phyloP scores from a whole-genome alignment of 37 sponge, comb jelly and placozoan species.

The Crambe crambe region DNA sequence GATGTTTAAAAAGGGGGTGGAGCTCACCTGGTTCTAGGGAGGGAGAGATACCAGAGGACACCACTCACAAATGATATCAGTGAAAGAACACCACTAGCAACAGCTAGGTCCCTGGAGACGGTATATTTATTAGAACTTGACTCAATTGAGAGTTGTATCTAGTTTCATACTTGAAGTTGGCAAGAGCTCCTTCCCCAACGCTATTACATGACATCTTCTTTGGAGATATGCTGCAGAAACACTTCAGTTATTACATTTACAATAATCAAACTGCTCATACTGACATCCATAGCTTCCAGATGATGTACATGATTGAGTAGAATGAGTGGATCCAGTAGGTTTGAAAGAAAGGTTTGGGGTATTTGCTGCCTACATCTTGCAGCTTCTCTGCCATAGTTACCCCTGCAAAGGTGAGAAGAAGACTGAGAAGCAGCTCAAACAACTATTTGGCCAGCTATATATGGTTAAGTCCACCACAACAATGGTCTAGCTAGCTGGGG shows the following conservation, averaged over 20 bases:
- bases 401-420: no score
- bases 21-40: conserved; percentile 60
- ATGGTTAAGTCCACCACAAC: no score
- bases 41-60: conserved; percentile 72
- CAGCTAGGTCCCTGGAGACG: conserved; percentile 21
- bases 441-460: no score
- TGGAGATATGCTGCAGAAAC: conserved; percentile 63
- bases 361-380: conserved; percentile 27
- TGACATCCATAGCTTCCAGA: conserved; percentile 65
- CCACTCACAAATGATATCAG: conserved; percentile 12
- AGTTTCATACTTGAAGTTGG: conserved; percentile 9
- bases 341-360: conserved; percentile 43
- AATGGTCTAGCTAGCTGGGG: no score
- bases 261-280: no score
- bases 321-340: conserved; percentile 59
- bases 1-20: neutral
- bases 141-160: no score
- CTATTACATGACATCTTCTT: conserved; percentile 53
- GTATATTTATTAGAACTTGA: no score
- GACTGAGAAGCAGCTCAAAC: no score
- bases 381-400: conserved; percentile 66
- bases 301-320: conserved; percentile 44
- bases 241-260: no score
- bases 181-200: conserved; percentile 43
- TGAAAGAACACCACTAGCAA: conserved; percentile 34